Percentiles rank a stretch among this genome's conserved stretches.
Evolutionary conservation across 2,113 vertebrate species (phyloP).

Genomic region (Camelus bactrianus): DNA sequence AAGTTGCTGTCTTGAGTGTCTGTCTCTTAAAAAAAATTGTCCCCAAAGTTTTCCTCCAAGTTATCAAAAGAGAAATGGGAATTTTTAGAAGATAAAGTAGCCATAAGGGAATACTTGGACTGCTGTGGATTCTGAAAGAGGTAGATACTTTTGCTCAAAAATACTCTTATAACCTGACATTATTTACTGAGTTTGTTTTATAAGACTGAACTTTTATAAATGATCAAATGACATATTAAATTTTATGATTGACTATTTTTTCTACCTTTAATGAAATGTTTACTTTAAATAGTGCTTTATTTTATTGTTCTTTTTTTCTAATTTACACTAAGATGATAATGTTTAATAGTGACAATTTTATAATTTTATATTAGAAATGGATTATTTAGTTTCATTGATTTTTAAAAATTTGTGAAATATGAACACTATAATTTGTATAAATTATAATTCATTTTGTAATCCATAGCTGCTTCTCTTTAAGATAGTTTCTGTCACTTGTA

Average conservation of each 20-base stretch:
- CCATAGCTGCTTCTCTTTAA: neutral
- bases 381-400: neutral
- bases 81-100: neutral
- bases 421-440: neutral
- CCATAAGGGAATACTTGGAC: neutral
- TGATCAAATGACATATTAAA: neutral
- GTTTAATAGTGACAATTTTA: neutral
- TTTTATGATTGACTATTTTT: neutral
- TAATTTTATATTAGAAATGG: neutral
- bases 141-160: neutral
- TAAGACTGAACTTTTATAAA: neutral
- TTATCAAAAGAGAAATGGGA: neutral
- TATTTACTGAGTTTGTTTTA: neutral
- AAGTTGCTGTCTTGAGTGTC: neutral
- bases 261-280: neutral
- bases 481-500: neutral
- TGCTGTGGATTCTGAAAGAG: neutral
- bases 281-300: neutral
- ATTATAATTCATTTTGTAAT: neutral
- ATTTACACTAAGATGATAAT: neutral
- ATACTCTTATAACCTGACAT: neutral
- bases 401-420: neutral
- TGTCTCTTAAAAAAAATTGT: neutral
- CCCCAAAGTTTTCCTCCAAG: neutral
- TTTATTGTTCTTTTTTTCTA: slow-evolving; percentile 34